phyloP scores from a whole-genome alignment of 1,140 invertebrate species.

The Drosophila serrata region DNA sequence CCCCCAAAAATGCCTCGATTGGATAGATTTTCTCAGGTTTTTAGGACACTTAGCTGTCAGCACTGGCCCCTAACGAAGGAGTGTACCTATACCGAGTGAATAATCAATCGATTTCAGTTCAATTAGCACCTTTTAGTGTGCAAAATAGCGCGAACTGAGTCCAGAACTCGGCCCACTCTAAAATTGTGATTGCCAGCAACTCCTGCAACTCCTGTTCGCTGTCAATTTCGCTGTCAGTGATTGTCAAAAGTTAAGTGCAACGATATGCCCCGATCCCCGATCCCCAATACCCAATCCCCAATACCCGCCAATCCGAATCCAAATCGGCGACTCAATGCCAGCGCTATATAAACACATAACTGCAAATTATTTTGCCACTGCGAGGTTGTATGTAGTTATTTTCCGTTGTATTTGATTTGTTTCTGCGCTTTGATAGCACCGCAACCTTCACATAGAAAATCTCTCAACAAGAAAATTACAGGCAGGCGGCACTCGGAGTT shows the following conservation, averaged over 20 bases:
- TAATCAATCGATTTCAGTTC: constrained; percentile 83
- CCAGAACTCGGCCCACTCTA: constrained; percentile 42
- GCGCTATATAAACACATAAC: constrained; percentile 69
- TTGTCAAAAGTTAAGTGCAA: constrained; percentile 81
- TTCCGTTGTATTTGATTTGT: constrained; percentile 24
- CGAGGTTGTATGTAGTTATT: constrained; percentile 45
- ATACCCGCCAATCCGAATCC: constrained; percentile 6
- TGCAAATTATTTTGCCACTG: constrained; percentile 80
- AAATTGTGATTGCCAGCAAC: constrained; percentile 29
- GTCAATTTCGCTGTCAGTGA: constrained; percentile 66
- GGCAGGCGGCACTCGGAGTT: constrained; percentile 27
- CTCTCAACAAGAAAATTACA: constrained; percentile 84
- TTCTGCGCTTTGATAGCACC: constrained; percentile 50
- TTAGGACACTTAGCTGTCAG: background rate
- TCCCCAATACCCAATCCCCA: background rate
- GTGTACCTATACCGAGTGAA: constrained; percentile 55
- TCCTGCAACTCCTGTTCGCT: constrained; percentile 38
- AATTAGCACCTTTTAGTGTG: constrained; percentile 83
- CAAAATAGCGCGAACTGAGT: constrained; percentile 74
- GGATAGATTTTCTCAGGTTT: background rate
- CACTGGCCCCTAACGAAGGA: background rate
- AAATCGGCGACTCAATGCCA: constrained; percentile 64
- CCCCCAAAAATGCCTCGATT: too few relatives aligned
- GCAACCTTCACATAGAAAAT: constrained; percentile 85
- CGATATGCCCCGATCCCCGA: background rate